Evolutionary conservation across 2,113 vertebrate genomes (phyloP).

Genomic region (Vimba vimba): DNA sequence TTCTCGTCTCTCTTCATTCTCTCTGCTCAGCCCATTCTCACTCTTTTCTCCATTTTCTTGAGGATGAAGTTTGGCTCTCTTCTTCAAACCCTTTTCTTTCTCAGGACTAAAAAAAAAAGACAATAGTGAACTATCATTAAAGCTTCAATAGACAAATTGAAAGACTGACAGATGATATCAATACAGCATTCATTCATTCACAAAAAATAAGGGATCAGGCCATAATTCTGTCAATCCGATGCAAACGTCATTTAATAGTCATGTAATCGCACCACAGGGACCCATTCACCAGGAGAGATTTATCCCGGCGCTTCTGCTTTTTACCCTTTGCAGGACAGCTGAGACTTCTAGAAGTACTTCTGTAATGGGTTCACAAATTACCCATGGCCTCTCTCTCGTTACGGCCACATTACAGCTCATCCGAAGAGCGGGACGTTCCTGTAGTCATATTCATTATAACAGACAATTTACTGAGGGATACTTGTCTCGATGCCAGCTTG

Average conservation of each 20-base stretch:
- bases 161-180: not conserved
- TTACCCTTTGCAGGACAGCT: slow-evolving; percentile 1
- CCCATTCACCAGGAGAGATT: slow-evolving; percentile 15
- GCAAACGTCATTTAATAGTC: not conserved
- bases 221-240: not conserved
- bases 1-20: slow-evolving; percentile 78
- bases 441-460: slow-evolving; percentile 54
- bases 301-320: not conserved
- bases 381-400: slow-evolving; percentile 53
- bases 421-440: not conserved
- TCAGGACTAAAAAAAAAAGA: slow-evolving; percentile 79
- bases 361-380: slow-evolving; percentile 31
- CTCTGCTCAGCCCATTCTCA: slow-evolving; percentile 79
- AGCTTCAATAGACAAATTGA: not conserved
- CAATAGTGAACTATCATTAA: not conserved
- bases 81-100: slow-evolving; percentile 87
- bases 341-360: slow-evolving; percentile 31
- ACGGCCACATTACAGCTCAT: slow-evolving; percentile 62
- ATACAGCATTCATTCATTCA: not conserved
- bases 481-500: slow-evolving; percentile 57
- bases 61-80: slow-evolving; percentile 84
- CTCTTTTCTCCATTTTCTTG: slow-evolving; percentile 81
- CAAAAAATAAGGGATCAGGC: not conserved
- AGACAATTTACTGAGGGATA: slow-evolving; percentile 55
- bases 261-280: slow-evolving; percentile 34